Base-by-base conservation (phyloP, 2,113 vertebrate species). In the Brienomyrus longianalis region DNA sequence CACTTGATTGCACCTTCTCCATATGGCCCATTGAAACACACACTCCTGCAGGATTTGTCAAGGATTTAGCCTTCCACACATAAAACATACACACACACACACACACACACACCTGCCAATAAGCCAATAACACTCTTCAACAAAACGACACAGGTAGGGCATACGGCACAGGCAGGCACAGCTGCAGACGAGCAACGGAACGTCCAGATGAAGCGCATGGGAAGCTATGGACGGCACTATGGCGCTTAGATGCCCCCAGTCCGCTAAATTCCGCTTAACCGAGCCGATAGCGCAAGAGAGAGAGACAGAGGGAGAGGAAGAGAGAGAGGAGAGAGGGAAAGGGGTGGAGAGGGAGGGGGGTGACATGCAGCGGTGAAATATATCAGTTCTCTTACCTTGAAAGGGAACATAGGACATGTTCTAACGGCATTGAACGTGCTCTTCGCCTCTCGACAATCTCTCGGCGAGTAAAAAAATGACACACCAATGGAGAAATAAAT, bases 351-450 rank as follows among this genome's bases (percentile, higher is more conserved):
- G 90, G 90, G 91, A 74, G 89, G 91, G 91, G 89, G 89, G 89
- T 90, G 86, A 88, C 90, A 92, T 91, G 91, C 91, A 89, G 91
- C 88, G 90, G 91, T 92, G 91, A 92, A 92, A 93, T 86, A 90
- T 59, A 89, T 90, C 62, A 92, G 88, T 89, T 91, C 27, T 91
- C 95, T 95, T 96, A 96, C 96, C 95, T 96, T 96, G 96, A 94
- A 95, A 95, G 94, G 96, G 96, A 95, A 96, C 96, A 96, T 96
- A 96, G 94, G 96, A 96, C 96, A 96, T 96, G 95, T 96, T 96
- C 96, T 95, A 95, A 93, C 94, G 94, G 95, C 95, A 95, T 94
- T 94, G 95, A 93, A 94, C 91, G 95, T 93, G 89, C 90, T 94
- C 93, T 94, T 88, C 91, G 93, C 91, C 93, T 94, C 92, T 95